phyloP scores from a whole-genome alignment of 2,888 invertebrate genomes.

The Hypena proboscidalis region DNA sequence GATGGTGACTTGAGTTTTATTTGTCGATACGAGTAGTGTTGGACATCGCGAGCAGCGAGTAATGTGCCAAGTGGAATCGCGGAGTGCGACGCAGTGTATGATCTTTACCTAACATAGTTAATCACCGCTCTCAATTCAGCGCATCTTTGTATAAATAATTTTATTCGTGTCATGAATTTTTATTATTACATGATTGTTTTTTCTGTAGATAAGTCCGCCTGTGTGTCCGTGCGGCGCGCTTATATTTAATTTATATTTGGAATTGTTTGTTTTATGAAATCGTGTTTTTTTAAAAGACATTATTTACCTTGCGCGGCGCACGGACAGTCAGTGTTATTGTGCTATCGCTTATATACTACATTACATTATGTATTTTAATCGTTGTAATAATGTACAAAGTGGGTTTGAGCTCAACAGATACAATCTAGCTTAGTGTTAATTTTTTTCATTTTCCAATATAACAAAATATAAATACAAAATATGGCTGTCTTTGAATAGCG shows the following conservation, averaged over 20 bases:
- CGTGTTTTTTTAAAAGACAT: slow-evolving; percentile 59
- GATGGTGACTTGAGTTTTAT: slow-evolving; percentile 45
- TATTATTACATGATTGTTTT: slow-evolving; percentile 48
- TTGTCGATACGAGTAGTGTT: slow-evolving; percentile 42
- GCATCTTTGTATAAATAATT: slow-evolving; percentile 55
- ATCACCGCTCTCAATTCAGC: slow-evolving; percentile 48
- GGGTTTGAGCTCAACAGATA: slow-evolving; percentile 80
- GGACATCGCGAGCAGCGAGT: slow-evolving; percentile 45
- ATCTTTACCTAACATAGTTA: slow-evolving; percentile 35
- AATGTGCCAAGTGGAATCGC: slow-evolving; percentile 49
- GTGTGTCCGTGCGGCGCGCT: slow-evolving; percentile 44
- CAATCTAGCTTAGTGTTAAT: slow-evolving; percentile 76
- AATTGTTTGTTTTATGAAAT: slow-evolving; percentile 43
- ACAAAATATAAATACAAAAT: slow-evolving; percentile 50
- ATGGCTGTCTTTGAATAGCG: slow-evolving; percentile 65
- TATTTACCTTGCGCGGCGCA: slow-evolving; percentile 45
- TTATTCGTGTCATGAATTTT: slow-evolving; percentile 51
- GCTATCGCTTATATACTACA: slow-evolving; percentile 67
- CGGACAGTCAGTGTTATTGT: slow-evolving; percentile 48
- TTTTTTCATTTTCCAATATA: slow-evolving; percentile 45
- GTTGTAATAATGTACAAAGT: slow-evolving; percentile 83
- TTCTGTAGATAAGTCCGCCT: slow-evolving; percentile 59
- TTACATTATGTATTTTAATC: slow-evolving; percentile 71
- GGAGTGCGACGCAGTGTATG: slow-evolving; percentile 30
- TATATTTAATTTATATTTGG: slow-evolving; percentile 51